Conservation (phyloP, 2,797 vertebrate species). For the Onychomys torridus region DNA sequence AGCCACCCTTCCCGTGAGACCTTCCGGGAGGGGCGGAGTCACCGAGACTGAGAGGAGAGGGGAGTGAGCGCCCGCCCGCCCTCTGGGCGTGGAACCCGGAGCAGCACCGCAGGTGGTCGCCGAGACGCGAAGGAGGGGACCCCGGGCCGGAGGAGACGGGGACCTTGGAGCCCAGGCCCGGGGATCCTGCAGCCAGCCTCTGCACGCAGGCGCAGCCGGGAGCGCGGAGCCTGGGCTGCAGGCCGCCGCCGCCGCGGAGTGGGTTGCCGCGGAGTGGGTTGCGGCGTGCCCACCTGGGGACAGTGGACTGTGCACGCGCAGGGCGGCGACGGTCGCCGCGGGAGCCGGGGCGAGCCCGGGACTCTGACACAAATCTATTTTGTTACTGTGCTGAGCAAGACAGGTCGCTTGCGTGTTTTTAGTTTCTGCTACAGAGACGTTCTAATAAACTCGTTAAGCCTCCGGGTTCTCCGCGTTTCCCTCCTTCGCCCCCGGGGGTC, state of each 20-base stretch:
- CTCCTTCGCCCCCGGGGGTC: neutral
- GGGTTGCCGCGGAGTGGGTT: neutral
- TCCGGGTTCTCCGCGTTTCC: neutral
- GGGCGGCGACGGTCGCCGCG: neutral
- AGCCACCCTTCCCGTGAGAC: conserved; percentile 42
- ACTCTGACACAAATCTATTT: neutral
- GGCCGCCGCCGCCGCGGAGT: too few relatives aligned
- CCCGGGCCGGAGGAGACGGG: conserved; percentile 26
- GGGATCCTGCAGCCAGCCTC: neutral
- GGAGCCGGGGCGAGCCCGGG: neutral
- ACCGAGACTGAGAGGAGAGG: conserved; percentile 67
- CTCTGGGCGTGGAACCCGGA: neutral
- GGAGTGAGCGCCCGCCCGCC: neutral
- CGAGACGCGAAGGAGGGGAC: neutral
- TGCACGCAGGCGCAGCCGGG: neutral
- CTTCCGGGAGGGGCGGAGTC: conserved; percentile 21
- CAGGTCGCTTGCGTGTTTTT: conserved; percentile 68
- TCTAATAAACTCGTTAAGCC: conserved; percentile 84
- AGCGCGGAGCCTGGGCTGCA: too few relatives aligned
- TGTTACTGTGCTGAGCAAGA: conserved; percentile 46
- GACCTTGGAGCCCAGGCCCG: conserved; percentile 7
- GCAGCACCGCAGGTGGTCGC: conserved; percentile 42
- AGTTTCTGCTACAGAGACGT: conserved; percentile 62
- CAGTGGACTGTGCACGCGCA: neutral
- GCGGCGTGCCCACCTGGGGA: neutral